Base-by-base conservation (phyloP, 2,797 vertebrate genomes). In the Xenopus petersii region DNA sequence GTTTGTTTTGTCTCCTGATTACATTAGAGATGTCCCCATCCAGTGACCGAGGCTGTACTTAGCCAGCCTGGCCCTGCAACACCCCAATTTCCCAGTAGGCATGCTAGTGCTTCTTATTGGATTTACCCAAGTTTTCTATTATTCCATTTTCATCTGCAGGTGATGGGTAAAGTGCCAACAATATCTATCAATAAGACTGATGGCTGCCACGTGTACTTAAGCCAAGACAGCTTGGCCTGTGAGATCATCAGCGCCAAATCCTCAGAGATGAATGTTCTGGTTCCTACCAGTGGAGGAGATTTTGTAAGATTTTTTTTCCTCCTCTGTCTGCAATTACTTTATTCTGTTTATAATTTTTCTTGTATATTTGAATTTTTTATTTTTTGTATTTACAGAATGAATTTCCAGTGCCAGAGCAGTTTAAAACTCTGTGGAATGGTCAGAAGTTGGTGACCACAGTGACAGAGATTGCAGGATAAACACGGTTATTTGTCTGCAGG, bases 131-230 rank as follows among this genome's bases (percentile, higher is more conserved):
- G 26, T 30, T 30, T 30, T 11, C 58, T 0, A 10, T 60, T 60
- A 30, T 30, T 30, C 26, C 4, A 4, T 30, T 64, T 13, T 16
- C 48, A 26, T 12, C 47, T 24, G 36, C 66, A 99, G 98, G 97
- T 98, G 15, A 79, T 96, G 82, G 95, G 98, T 67, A 98, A 97
- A 88, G 89, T 98, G 81, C 98, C 98, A 86, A 98, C 95, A 5
- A 95, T 99, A 86, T 99, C 98, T 84, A 95, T 99, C 91, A 98
- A 99, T 89, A 98, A 99, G 92, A 99, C 97, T 1, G 96, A 99
- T 30, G 98, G 97, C 24, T 99, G 97, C 90, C 98, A 99, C 0
- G 87, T 95, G 73, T 98, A 98, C 79, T 90, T 99, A 92, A 99
- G 96, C 87, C 80, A 91, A 79, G 91, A 81, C 78, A 97, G 97